phyloP scores from a whole-genome alignment of 2,113 vertebrate genomes.

The Ranitomeya variabilis region DNA sequence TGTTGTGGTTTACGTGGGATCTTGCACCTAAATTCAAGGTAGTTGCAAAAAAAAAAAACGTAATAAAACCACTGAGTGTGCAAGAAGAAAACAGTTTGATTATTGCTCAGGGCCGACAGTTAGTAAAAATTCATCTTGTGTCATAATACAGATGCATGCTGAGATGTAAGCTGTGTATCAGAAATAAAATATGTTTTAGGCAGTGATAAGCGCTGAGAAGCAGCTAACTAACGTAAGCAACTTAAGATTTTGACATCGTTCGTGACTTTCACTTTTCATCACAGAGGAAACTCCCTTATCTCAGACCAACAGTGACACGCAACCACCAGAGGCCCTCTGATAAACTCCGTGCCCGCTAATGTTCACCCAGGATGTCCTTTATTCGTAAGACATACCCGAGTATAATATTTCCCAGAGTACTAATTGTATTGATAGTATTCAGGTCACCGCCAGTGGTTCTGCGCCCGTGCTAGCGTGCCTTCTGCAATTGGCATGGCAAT shows the following conservation, averaged over 20 bases:
- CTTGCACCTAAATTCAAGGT: too few species aligned
- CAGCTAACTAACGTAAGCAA: neutral
- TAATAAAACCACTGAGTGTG: too few species aligned
- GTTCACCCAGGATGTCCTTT: neutral
- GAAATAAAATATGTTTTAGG: neutral
- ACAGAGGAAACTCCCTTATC: constrained; percentile 18
- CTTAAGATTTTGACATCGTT: neutral
- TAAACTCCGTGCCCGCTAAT: neutral
- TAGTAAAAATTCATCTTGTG: neutral
- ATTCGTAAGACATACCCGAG: neutral
- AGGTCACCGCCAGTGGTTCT: neutral
- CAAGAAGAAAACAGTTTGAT: neutral
- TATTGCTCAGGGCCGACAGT: neutral
- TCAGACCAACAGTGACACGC: neutral
- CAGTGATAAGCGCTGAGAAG: neutral
- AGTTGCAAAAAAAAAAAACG: too few species aligned
- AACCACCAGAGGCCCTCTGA: neutral
- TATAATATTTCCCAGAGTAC: neutral
- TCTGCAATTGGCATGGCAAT: neutral
- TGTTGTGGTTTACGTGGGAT: too few species aligned
- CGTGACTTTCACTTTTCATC: constrained; percentile 6
- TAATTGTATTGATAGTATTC: neutral
- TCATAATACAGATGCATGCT: too few species aligned
- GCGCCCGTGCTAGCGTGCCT: neutral
- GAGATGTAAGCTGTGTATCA: neutral